Conservation (phyloP, 2,113 vertebrate species). For the Mus musculus region GRCm39 chr3:139946001-139946500, state of each 20-base stretch:
- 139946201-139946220: too few relatives aligned
- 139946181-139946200: not conserved
- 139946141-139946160: not conserved
- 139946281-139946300: too few relatives aligned
- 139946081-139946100: not conserved
- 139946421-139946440: too few relatives aligned
- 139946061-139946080: not conserved
- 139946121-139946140: not conserved
- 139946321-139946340: too few relatives aligned
- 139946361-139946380: too few relatives aligned
- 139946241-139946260: not conserved
- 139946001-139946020: not conserved
- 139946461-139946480: too few relatives aligned
- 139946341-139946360: too few relatives aligned
- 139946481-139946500: too few relatives aligned
- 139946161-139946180: not conserved
- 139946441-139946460: too few relatives aligned
- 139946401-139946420: too few relatives aligned
- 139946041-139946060: not conserved
- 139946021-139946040: not conserved
- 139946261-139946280: not conserved
- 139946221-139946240: not conserved
- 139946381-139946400: too few relatives aligned
- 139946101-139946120: not conserved
- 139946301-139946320: too few relatives aligned